Percentiles rank a stretch among this genome's conserved stretches.
Conservation (phyloP, 2,797 vertebrate species). For the Podarcis lilfordi region DNA sequence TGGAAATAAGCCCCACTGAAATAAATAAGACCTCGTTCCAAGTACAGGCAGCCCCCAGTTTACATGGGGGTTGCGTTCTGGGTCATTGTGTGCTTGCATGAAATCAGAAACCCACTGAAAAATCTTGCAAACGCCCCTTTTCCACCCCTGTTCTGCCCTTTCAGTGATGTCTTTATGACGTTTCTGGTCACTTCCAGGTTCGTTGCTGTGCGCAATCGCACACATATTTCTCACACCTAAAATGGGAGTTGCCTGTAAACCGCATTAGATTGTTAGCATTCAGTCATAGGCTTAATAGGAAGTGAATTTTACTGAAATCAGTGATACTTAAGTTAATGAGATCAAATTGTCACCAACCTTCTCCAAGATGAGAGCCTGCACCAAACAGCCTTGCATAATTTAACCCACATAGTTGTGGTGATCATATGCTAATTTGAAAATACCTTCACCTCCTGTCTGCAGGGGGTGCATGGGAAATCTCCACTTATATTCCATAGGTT, state of each 20-base stretch:
- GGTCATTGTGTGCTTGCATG: no score
- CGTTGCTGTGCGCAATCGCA: no score
- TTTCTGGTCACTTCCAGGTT: no score
- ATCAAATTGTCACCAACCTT: neutral
- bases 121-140: no score
- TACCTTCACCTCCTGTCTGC: neutral
- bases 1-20: neutral
- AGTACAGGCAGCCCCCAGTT: no score
- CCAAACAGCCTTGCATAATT: neutral
- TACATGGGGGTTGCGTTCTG: no score
- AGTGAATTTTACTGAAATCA: conserved; percentile 3
- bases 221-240: neutral
- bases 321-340: neutral
- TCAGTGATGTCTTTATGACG: neutral
- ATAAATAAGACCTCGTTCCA: no score
- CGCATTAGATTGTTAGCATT: neutral
- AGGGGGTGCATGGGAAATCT: no score
- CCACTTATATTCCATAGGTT: neutral
- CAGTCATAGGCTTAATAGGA: neutral
- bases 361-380: neutral
- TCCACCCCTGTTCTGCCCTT: no score
- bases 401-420: neutral
- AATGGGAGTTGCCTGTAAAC: neutral
- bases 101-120: no score
- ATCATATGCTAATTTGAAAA: neutral